phyloP scores from a whole-genome alignment of 2,113 vertebrate species.

The Monopterus albus region DNA sequence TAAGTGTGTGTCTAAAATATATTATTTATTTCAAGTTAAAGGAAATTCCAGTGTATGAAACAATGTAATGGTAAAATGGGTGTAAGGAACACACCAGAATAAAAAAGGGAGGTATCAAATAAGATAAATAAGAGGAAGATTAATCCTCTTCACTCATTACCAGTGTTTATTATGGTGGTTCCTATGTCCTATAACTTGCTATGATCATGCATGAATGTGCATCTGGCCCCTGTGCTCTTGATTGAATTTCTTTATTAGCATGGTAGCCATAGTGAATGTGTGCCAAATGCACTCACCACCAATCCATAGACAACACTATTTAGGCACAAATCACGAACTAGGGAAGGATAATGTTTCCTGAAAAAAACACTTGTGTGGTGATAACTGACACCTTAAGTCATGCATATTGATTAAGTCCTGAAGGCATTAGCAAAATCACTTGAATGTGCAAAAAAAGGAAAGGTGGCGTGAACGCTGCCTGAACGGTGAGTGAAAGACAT shows the following conservation, averaged over 20 bases:
- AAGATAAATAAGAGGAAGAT: too few relatives aligned
- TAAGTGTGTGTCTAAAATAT: too few relatives aligned
- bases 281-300: constrained; percentile 23
- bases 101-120: too few relatives aligned
- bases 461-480: constrained; percentile 18
- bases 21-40: too few relatives aligned
- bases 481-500: constrained; percentile 51
- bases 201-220: constrained; percentile 28
- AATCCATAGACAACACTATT: constrained; percentile 44
- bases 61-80: too few relatives aligned
- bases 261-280: constrained; percentile 45
- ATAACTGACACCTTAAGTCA: constrained; percentile 73
- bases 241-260: constrained; percentile 24
- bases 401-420: constrained; percentile 72
- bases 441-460: constrained; percentile 64
- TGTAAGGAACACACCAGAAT: too few relatives aligned
- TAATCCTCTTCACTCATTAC: too few relatives aligned
- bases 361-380: constrained; percentile 62
- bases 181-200: constrained; percentile 4
- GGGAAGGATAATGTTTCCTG: constrained; percentile 60
- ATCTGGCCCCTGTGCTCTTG: constrained; percentile 21
- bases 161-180: too few relatives aligned
- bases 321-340: constrained; percentile 49
- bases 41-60: too few relatives aligned
- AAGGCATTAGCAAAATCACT: constrained; percentile 68